These are phyloP conservation scores for Synergus gifuensis DNA, from an alignment of 2,888 invertebrate genomes.

Conservation along the genomic window DNA sequence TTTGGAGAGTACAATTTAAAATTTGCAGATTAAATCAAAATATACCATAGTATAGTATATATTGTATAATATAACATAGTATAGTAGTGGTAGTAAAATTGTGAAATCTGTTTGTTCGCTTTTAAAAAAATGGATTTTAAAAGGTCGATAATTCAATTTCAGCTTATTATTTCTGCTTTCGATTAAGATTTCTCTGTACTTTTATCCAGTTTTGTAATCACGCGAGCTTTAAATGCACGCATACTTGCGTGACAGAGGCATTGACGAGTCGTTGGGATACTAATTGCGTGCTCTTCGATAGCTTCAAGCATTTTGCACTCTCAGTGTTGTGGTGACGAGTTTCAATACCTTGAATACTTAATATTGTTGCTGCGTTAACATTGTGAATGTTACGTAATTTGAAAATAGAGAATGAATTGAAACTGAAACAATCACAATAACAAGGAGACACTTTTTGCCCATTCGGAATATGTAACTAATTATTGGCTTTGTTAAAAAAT, in stretches of 20 bases:
- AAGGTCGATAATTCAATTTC: not conserved
- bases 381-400: slow-evolving; percentile 17
- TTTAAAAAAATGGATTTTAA: not conserved
- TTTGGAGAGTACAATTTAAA: no score
- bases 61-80: no score
- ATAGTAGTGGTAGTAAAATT: not conserved
- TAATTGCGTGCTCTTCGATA: slow-evolving; percentile 61
- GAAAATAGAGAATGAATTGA: slow-evolving; percentile 27
- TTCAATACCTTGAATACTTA: slow-evolving; percentile 25
- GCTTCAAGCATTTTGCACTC: slow-evolving; percentile 45
- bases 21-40: no score
- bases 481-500: not conserved
- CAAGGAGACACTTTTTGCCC: slow-evolving; percentile 9
- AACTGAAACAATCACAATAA: slow-evolving; percentile 15
- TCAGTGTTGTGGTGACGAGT: slow-evolving; percentile 28
- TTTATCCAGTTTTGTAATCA: not conserved
- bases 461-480: slow-evolving; percentile 17
- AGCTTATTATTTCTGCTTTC: not conserved
- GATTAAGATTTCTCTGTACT: not conserved
- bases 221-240: slow-evolving; percentile 46
- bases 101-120: not conserved
- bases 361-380: slow-evolving; percentile 28
- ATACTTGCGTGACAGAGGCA: slow-evolving; percentile 56
- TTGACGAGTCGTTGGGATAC: slow-evolving; percentile 54
- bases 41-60: no score